Percentiles rank a stretch among this genome's conserved stretches.
These are phyloP conservation scores for Corapipo altera DNA, from an alignment of 2,113 vertebrate species.

Conservation along the genomic window DNA sequence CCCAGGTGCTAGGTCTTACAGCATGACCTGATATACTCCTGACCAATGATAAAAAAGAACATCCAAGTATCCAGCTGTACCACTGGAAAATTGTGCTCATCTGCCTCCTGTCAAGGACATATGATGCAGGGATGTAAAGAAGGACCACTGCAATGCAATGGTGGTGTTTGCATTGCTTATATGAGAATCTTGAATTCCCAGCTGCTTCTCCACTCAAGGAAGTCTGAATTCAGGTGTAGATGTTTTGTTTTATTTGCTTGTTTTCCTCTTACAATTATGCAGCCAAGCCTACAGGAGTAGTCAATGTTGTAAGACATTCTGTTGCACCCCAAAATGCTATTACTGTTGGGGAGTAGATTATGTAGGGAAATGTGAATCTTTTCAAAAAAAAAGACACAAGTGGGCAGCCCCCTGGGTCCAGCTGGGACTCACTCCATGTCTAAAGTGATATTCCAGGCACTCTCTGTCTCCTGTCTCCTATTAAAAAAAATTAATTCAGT, in stretches of 20 bases:
- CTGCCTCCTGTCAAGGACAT: background rate
- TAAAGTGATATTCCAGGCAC: background rate
- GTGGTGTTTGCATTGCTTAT: background rate
- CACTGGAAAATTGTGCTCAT: background rate
- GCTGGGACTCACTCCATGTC: background rate
- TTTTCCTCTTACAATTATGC: background rate
- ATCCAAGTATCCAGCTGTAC: background rate
- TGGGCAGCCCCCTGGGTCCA: background rate
- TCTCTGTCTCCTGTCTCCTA: background rate
- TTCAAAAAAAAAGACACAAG: background rate
- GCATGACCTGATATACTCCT: background rate
- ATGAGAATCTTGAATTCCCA: background rate
- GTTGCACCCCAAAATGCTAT: background rate
- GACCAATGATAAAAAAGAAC: background rate
- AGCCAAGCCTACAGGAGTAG: background rate
- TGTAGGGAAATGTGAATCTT: background rate
- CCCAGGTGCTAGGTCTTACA: background rate
- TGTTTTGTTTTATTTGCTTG: background rate
- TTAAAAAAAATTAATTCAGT: background rate
- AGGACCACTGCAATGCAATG: background rate
- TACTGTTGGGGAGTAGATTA: background rate
- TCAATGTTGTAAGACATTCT: background rate
- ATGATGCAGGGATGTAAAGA: background rate
- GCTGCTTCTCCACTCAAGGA: background rate
- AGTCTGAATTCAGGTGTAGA: background rate